Evolutionary conservation across 2,797 vertebrate species (phyloP), one percentile per base, ranked within the genome.

Genomic region (Sebastes reedi): DNA sequence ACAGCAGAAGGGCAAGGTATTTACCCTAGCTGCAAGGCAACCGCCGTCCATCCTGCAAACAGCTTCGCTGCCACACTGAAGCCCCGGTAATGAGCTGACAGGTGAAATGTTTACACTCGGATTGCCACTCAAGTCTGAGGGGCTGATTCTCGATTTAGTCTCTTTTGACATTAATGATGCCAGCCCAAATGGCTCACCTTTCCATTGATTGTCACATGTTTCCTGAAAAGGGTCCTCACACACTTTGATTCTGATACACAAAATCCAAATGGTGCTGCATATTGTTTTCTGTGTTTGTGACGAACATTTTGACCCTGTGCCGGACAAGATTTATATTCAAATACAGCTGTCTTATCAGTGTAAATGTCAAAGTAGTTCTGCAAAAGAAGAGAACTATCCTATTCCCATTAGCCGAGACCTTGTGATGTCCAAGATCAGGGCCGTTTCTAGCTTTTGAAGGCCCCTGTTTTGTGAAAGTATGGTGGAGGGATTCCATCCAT

Each of bases 71-170:
- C 92, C 88, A 85, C 90, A 77, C 83, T 89, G 90, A 93, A 84
- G 83, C 86, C 78, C 75, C 77, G 12, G 92, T 95, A 95, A 95
- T 94, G 94, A 95, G 95, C 93, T 94, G 94, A 95, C 92, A 94
- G 91, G 85, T 92, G 91, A 86, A 81, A 79, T 92, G 91, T 93
- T 95, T 94, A 92, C 84, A 82, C 91, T 90, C 79, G 56, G 61
- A 91, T 92, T 95, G 92, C 87, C 86, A 91, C 93, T 94, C 90
- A 86, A 72, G 77, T 93, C 79, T 83, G 84, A 92, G 84, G 82
- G 80, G 56, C 83, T 78, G 90, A 87, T 77, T 75, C 82, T 69
- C 1, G 42, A 67, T 79, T 93, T 87, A 69, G 83, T 85, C 69
- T 86, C 66, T 77, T 80, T 73, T 85, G 83, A 84, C 90, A 75